Conservation (phyloP, 1,140 invertebrate species). For the Aphis craccivora region DNA sequence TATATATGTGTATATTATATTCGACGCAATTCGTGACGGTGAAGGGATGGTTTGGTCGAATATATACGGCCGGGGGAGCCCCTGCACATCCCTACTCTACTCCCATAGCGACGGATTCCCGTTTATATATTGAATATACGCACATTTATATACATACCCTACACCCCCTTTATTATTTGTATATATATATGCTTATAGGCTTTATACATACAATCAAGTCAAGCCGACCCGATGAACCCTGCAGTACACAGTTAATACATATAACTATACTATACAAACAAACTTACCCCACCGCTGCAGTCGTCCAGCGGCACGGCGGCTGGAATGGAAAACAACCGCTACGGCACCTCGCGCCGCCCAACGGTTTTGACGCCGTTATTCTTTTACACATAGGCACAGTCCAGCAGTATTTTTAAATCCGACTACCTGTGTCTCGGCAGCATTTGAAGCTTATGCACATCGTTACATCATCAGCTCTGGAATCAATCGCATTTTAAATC, state of each 20-base stretch:
- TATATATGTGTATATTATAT: neutral
- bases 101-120: neutral
- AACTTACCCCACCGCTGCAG: neutral
- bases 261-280: neutral
- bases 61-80: neutral
- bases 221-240: slow-evolving; percentile 31
- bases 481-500: no score
- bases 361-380: neutral
- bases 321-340: neutral
- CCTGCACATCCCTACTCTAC: neutral
- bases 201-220: slow-evolving; percentile 1
- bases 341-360: neutral
- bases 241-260: neutral
- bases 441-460: neutral
- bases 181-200: neutral
- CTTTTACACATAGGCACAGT: neutral
- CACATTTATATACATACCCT: no score
- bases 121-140: neutral
- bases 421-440: neutral
- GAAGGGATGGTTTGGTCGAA: neutral
- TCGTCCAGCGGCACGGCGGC: no score
- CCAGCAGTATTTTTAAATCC: neutral
- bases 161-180: neutral
- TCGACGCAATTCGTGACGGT: neutral
- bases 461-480: neutral